These are phyloP conservation scores for Gobio occitaniae DNA, from an alignment of 2,797 vertebrate species.

Conservation along the genomic window DNA sequence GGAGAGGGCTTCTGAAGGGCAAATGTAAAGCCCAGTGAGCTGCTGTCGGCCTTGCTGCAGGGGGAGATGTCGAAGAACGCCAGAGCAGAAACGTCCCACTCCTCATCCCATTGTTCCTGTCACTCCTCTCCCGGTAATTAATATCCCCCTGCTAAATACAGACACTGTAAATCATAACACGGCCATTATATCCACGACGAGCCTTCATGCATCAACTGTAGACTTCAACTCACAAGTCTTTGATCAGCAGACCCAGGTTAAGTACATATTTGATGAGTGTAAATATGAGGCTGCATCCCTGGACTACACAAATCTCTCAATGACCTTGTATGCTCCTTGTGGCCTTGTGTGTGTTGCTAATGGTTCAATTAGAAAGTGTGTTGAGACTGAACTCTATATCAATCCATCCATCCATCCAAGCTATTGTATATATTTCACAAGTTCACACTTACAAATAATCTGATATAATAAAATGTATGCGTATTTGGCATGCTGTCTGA, in stretches of 20 bases:
- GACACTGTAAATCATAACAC: slow-evolving; percentile 80
- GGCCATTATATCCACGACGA: slow-evolving; percentile 69
- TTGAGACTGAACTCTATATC: neutral
- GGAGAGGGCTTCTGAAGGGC: slow-evolving; percentile 67
- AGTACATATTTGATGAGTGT: slow-evolving; percentile 57
- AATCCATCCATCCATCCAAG: neutral
- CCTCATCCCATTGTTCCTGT: slow-evolving; percentile 70
- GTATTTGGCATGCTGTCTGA: too few relatives aligned
- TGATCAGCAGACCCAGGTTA: slow-evolving; percentile 58
- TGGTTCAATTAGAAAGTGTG: neutral
- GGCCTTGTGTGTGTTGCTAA: neutral
- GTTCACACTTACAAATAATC: too few relatives aligned
- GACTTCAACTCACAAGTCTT: slow-evolving; percentile 76
- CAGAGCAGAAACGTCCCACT: slow-evolving; percentile 53
- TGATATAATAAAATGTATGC: too few relatives aligned
- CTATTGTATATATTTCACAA: too few relatives aligned
- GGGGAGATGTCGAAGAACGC: slow-evolving; percentile 30
- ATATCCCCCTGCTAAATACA: slow-evolving; percentile 80
- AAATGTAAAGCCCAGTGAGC: slow-evolving; percentile 61
- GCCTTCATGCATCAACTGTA: slow-evolving; percentile 75
- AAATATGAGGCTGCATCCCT: slow-evolving; percentile 36
- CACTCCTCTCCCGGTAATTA: slow-evolving; percentile 74
- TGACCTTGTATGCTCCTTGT: slow-evolving; percentile 9
- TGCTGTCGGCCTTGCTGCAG: slow-evolving; percentile 62
- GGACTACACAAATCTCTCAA: neutral